Evolutionary conservation across 2,797 vertebrate species (phyloP), one percentile per base, ranked within the genome.

Genomic region (Enoplosus armatus): DNA sequence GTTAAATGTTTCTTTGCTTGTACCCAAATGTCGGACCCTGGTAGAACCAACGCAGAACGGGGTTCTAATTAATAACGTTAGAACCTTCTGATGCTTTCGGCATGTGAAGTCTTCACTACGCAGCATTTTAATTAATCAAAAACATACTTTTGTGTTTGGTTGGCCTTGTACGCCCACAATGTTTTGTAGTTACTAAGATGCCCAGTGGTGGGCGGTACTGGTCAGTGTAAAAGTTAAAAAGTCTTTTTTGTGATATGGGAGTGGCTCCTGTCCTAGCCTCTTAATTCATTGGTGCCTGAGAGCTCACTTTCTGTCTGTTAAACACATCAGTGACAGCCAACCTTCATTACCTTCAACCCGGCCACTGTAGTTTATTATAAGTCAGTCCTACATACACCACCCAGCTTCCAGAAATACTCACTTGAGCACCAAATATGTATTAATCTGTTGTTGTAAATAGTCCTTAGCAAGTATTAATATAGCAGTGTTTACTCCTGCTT

Each of bases 191-290:
- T 14, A 24, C 45, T 27, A 3, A 35, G 37, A 24, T 63, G 76
- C 26, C 76, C 74, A 45, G 70, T 41, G 54, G 77, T 69, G 70
- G 79, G 81, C 67, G 67, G 59, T 54, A 5, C 71, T 64, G 63
- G 10, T 56, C 67, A 72, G 8, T 61, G 29, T 22, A 48, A 60
- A 59, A n/a, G 4, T 4, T 1, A 14, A 0, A 39, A 59, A 35
- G 18, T 11, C 45, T 75, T 45, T 1, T 48, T 31, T 26, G 4
- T 22, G 8, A 31, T 11, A 29, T 0, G 31, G 31, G 15, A 4
- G 1, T 26, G 20, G 3, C n/a, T 43, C 37, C 10, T 41, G 3
- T 22, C 18, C 48, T n/a, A 6, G 35, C 27, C 15, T 4, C 18
- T 53, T 14, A 14, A 16, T 15, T 29, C 0, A 43, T 6, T 16